Conservation (phyloP, 2,113 vertebrate species). For the Galemys pyrenaicus region DNA sequence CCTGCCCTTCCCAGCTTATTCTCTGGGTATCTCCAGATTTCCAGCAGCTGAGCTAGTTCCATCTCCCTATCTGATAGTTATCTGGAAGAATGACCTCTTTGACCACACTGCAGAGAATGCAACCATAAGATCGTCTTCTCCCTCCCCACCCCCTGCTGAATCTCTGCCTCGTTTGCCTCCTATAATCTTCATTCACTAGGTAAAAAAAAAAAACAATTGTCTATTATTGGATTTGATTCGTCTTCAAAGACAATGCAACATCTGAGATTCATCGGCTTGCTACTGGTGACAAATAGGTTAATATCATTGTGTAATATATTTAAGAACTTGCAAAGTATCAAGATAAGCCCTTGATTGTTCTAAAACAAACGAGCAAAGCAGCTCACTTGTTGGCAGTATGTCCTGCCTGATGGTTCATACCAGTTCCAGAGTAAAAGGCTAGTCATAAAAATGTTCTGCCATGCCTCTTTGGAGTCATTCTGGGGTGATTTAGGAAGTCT, state of each 20-base stretch:
- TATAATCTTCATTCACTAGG: not conserved
- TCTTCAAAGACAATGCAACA: not conserved
- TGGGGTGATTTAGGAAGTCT: slow-evolving; percentile 64
- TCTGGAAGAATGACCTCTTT: not conserved
- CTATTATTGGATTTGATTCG: not conserved
- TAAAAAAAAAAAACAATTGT: not conserved
- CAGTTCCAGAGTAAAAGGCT: slow-evolving; percentile 68
- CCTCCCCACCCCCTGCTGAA: too few relatives aligned
- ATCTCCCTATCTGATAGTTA: not conserved
- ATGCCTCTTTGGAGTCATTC: slow-evolving; percentile 37
- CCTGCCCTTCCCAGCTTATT: not conserved
- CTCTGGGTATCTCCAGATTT: not conserved
- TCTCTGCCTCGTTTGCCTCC: not conserved
- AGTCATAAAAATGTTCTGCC: slow-evolving; percentile 51
- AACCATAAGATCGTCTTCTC: not conserved
- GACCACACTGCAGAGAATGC: not conserved
- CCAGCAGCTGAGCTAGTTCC: not conserved
- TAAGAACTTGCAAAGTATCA: not conserved
- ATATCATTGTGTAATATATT: not conserved
- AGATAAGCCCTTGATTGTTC: not conserved
- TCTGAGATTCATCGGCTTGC: not conserved
- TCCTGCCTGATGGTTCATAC: slow-evolving; percentile 61
- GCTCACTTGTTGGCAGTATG: not conserved
- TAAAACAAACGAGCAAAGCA: not conserved
- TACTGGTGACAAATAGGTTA: not conserved